A percentile compares a stretch with the other conserved stretches of the same genome.
Evolutionary conservation across 2,797 vertebrate species (phyloP).

Genomic region (Meda fulgida): DNA sequence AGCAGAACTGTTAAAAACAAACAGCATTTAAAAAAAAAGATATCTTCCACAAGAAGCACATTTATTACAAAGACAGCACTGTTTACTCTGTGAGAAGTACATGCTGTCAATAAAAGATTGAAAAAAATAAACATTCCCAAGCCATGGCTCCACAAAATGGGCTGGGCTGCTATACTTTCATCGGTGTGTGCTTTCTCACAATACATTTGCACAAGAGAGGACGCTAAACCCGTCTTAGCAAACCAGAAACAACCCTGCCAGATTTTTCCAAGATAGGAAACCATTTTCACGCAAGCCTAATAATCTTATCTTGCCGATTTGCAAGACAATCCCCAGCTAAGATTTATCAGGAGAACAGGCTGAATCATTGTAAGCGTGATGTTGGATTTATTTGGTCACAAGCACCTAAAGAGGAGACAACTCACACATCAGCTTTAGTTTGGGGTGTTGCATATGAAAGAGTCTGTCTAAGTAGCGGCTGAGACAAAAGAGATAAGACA

Average conservation of each 20-base stretch:
- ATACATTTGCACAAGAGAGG: constrained; percentile 3
- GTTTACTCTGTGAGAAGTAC: constrained; percentile 31
- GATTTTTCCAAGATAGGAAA: constrained; percentile 29
- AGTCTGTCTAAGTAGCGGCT: constrained; percentile 45
- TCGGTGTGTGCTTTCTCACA: not conserved
- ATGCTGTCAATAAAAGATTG: constrained; percentile 40
- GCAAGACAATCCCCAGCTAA: constrained; percentile 49
- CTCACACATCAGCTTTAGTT: constrained; percentile 60
- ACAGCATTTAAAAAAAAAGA: constrained; percentile 63
- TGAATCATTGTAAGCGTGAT: constrained; percentile 35
- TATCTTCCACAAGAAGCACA: constrained; percentile 83
- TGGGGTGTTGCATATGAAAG: constrained; percentile 67
- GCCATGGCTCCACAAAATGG: not conserved
- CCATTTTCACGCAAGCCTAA: constrained; percentile 25
- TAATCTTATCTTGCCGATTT: constrained; percentile 45
- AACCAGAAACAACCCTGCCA: constrained; percentile 33
- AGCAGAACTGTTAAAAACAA: constrained; percentile 71
- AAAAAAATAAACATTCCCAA: constrained; percentile 11
- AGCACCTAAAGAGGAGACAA: constrained; percentile 62
- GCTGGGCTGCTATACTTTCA: constrained; percentile 22
- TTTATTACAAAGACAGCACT: constrained; percentile 51
- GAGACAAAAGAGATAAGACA: constrained; percentile 60
- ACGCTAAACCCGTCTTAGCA: not conserved
- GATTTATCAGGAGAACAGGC: constrained; percentile 47
- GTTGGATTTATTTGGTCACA: constrained; percentile 51